Evolutionary conservation across 2,113 vertebrate species (phyloP), one percentile per base, ranked within the genome.

Genomic region (Pardalotus punctatus): DNA sequence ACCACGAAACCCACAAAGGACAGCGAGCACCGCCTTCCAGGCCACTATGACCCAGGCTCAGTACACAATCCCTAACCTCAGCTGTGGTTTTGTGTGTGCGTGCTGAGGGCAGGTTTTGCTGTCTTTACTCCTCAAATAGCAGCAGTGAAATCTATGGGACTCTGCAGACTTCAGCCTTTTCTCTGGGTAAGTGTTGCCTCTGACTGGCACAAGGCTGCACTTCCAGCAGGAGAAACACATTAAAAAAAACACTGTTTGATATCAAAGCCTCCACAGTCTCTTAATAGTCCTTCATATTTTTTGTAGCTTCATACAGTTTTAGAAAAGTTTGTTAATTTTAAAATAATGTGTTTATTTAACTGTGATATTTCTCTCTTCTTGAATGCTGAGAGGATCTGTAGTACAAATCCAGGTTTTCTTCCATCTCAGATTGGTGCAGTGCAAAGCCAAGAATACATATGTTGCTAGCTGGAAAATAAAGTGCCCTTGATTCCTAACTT

Each of bases 401-500:
- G 19, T 47, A 77, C 60, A 92, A 94, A 73, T 54, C 14, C 62
- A 88, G 40, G 28, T 76, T 95, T 91, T 93, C 88, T 88, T 96
- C 95, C 79, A 71, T 58, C 60, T 91, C 85, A 62, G 17, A 83
- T 10, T 40, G 38, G 90, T 74, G 83, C n/a, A 71, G 51, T 36
- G 51, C 64, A 86, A 94, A 92, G 90, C 85, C 90, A 96, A 93
- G 90, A 81, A 88, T 71, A 90, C 24, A 27, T 88, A 93, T n/a
- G 40, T 81, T 93, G 77, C 88, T 93, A 90, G 82, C 74, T 95
- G 88, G 94, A 95, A 95, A 96, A 97, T 94, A 96, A 96, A 94
- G 95, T 95, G 82, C 90, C 87, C 90, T 95, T 94, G 93, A 97
- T 96, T 93, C 85, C 90, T 93, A 92, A 93, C 96, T 97, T 96